Conservation (phyloP, 2,113 vertebrate species). For the Patagioenas fasciata region DNA sequence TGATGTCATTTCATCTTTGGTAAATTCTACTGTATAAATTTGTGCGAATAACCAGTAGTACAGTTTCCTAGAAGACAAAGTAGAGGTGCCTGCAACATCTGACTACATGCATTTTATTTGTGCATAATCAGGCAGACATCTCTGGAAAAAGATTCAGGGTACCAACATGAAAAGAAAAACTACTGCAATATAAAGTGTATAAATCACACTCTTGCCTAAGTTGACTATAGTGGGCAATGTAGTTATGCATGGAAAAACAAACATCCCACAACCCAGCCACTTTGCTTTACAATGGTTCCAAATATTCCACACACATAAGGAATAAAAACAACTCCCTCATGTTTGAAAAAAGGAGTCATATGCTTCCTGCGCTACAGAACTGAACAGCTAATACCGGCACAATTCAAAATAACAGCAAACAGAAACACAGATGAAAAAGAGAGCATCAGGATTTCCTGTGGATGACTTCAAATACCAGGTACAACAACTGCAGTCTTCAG, state of each 20-base stretch:
- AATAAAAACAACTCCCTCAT: background rate
- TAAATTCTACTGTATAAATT: background rate
- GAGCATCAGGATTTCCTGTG: background rate
- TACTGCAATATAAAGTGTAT: background rate
- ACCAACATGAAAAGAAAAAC: background rate
- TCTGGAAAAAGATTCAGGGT: background rate
- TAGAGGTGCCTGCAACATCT: background rate
- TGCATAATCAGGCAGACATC: background rate
- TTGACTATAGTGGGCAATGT: background rate
- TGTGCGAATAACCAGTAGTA: background rate
- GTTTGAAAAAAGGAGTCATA: background rate
- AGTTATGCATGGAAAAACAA: rapidly evolving
- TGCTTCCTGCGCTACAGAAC: background rate
- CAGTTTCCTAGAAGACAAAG: background rate
- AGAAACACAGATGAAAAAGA: background rate
- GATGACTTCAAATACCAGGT: background rate
- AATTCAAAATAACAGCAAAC: background rate
- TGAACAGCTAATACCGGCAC: background rate
- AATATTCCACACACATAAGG: background rate
- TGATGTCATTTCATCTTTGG: background rate
- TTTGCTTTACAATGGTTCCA: background rate
- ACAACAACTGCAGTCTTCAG: background rate
- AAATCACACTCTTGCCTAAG: background rate
- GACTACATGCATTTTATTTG: background rate
- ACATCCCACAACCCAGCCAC: background rate